Base-by-base conservation (phyloP, 2,888 invertebrate species). In the Ecliptopera silaceata region DNA sequence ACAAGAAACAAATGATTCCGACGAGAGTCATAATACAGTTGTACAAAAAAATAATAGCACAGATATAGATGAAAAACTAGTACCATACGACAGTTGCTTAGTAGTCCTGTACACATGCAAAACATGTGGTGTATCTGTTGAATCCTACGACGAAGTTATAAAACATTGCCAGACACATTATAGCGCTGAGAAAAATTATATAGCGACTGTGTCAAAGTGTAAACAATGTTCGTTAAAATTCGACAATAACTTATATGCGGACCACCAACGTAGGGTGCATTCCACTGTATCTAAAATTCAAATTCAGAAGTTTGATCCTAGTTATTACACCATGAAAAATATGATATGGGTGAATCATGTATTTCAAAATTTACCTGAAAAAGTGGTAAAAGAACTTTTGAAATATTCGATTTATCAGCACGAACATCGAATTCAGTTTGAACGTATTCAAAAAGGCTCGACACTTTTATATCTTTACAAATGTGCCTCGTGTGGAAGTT, bases 81-180 rank as follows among this genome's bases (percentile, higher is more conserved):
- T 15, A 41, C 2, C 43, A 15, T 26, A 26, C 45, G 41, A 53
- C 5, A 39, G 41, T 15, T 53, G 18, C 3, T 17, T 54, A 12
- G 13, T 45, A 26, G 42, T 59, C 43, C 47, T 77, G 18, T 87
- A 75, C 60, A 71, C 61, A 29, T 88, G 88, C 67, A 72, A 72
- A 59, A 73, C 66, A 63, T 88, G 87, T 66, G 57, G 65, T 36
- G 45, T 78, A 53, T 68, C 76, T 56, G 58, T 85, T 41, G 69
- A 76, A 59, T 65, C 67, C 10, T 88, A 86, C 63, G 85, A 86
- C 61, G 74, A 75, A 66, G 80, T 79, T 26, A 69, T 88, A 32
- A 73, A 80, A 58, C 88, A 88, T 72, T 84, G 86, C 63, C 87
- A 86, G 47, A 65, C 70, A 18, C 86, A 88, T 68, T 79, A 71